Evolutionary conservation across 2,113 vertebrate species (phyloP).

Genomic region (Eclectus roratus): DNA sequence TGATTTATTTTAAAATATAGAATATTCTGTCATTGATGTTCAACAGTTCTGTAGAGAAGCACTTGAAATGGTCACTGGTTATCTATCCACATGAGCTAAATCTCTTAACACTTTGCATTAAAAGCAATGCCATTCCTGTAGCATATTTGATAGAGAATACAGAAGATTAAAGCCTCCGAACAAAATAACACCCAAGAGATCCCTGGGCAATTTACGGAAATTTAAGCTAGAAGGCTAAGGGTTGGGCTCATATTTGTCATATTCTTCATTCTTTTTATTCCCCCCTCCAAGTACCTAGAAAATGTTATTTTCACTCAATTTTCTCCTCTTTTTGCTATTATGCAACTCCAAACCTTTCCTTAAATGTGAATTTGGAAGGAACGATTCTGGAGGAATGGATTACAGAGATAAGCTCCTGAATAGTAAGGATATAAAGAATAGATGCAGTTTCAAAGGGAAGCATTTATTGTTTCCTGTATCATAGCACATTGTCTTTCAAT

Average conservation of each 20-base stretch:
- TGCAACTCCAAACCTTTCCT: background rate
- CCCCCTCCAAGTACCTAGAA: background rate
- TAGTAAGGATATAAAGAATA: conserved; percentile 53
- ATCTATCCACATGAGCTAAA: conserved; percentile 22
- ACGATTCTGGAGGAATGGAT: conserved; percentile 41
- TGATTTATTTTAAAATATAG: conserved; percentile 36
- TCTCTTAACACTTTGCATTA: conserved; percentile 48
- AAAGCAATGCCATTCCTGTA: conserved; percentile 25
- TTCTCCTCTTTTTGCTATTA: background rate
- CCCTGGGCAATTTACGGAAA: background rate
- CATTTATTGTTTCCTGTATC: conserved; percentile 73
- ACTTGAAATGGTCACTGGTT: conserved; percentile 55
- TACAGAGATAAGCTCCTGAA: conserved; percentile 58
- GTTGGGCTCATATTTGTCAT: background rate
- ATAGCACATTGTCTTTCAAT: conserved; percentile 70
- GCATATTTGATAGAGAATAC: conserved; percentile 4
- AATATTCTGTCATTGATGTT: conserved; percentile 60
- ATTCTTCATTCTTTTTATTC: background rate
- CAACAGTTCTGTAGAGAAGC: conserved; percentile 33
- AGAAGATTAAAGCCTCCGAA: conserved; percentile 29
- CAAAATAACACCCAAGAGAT: conserved; percentile 24
- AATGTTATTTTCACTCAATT: background rate
- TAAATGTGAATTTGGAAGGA: conserved; percentile 3
- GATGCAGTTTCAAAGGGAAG: conserved; percentile 68
- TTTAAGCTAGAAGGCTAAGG: background rate